These are phyloP conservation scores for Bufo bufo DNA, from an alignment of 2,113 vertebrate genomes.

Conservation along the genomic window DNA sequence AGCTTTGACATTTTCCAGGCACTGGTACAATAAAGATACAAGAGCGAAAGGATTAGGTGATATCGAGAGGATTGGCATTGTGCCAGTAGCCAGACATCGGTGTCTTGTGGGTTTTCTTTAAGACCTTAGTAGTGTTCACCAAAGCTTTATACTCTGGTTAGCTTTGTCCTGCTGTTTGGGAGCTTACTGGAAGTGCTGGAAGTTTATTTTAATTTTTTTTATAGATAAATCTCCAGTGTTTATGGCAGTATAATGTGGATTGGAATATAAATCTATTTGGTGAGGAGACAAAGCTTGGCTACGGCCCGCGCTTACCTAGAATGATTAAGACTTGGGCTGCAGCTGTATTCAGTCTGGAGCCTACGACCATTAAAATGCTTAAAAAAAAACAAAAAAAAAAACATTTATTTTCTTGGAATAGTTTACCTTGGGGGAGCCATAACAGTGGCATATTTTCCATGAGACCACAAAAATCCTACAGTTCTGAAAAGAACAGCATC, in stretches of 20 bases:
- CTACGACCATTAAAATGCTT: background rate
- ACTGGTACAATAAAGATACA: conserved; percentile 26
- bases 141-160: conserved; percentile 29
- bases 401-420: background rate
- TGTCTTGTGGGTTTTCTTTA: conserved; percentile 39
- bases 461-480: background rate
- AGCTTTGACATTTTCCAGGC: conserved; percentile 18
- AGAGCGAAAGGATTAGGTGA: conserved; percentile 34
- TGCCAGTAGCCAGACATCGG: conserved; percentile 19
- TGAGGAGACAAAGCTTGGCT: background rate
- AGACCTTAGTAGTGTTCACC: conserved; percentile 38
- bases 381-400: background rate
- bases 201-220: background rate
- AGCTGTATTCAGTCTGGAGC: background rate
- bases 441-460: background rate
- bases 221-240: conserved; percentile 1
- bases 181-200: conserved; percentile 24
- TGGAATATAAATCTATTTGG: conserved; percentile 8
- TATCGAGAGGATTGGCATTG: conserved; percentile 8
- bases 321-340: background rate
- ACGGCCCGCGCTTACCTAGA: background rate
- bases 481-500: background rate
- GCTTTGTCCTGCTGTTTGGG: conserved; percentile 37
- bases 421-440: background rate
- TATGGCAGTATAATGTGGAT: background rate